Conservation (phyloP, 2,888 invertebrate species). For the Eueremaeus valkanovi region DNA sequence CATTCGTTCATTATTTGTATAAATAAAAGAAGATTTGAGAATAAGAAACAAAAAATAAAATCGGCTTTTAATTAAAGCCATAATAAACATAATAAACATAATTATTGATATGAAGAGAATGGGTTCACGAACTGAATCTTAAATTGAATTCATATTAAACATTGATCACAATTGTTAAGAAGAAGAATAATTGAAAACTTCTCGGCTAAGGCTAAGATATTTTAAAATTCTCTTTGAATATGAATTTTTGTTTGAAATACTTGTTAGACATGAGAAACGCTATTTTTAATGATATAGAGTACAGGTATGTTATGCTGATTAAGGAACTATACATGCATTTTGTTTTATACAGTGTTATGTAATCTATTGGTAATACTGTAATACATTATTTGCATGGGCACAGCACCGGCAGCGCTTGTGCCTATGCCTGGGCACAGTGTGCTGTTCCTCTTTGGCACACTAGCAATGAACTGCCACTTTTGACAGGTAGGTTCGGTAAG, state of each 20-base stretch:
- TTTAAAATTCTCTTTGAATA: background rate
- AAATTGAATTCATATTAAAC: constrained; percentile 25
- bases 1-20: background rate
- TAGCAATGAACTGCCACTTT: background rate
- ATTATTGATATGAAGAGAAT: background rate
- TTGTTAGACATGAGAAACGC: background rate
- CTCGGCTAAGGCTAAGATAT: background rate
- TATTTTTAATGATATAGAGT: constrained; percentile 9
- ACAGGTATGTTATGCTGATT: background rate
- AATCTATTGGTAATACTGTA: no score
- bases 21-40: background rate
- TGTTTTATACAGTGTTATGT: no score
- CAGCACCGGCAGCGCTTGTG: background rate
- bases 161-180: constrained; percentile 10
- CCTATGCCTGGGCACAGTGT: no score
- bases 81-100: background rate
- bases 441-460: no score
- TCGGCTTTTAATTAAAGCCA: constrained; percentile 2
- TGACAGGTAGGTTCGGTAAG: background rate
- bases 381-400: background rate
- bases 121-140: constrained; percentile 28
- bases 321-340: background rate
- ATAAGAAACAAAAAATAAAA: background rate
- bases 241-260: background rate
- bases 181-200: constrained; percentile 7